A percentile compares a stretch with the other conserved stretches of the same genome.
Conservation (phyloP, 2,888 invertebrate species). For the Callyntrura sp. region DNA sequence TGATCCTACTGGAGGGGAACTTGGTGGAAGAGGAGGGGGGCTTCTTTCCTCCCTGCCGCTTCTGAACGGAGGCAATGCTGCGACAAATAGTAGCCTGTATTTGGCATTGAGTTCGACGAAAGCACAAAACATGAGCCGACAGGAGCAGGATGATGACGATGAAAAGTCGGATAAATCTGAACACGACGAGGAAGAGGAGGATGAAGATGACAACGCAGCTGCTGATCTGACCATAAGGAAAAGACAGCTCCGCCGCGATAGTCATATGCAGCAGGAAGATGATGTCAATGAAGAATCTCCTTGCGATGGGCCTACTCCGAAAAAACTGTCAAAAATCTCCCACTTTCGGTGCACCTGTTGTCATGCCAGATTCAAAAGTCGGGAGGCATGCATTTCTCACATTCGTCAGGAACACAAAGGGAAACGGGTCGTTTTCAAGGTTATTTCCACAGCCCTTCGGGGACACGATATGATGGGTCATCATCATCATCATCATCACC, state of each 20-base stretch:
- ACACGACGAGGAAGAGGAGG: slow-evolving; percentile 55
- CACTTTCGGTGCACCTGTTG: slow-evolving; percentile 82
- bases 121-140: slow-evolving; percentile 31
- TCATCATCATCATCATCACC: not conserved
- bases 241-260: not conserved
- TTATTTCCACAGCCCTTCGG: slow-evolving; percentile 52
- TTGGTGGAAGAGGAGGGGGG: slow-evolving; percentile 11
- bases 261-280: no score
- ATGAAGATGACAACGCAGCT: slow-evolving; percentile 85
- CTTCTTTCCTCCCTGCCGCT: slow-evolving; percentile 72
- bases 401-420: slow-evolving; percentile 78
- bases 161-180: slow-evolving; percentile 57
- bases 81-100: slow-evolving; percentile 74
- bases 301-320: slow-evolving; percentile 16
- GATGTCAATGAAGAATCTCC: slow-evolving; percentile 85
- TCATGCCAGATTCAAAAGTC: slow-evolving; percentile 79
- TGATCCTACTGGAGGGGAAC: slow-evolving; percentile 58
- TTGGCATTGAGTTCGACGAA: slow-evolving; percentile 77
- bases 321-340: slow-evolving; percentile 71
- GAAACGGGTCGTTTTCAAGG: slow-evolving; percentile 71
- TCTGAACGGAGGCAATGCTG: slow-evolving; percentile 75
- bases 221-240: no score
- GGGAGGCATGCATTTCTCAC: slow-evolving; percentile 80
- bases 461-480: slow-evolving; percentile 35
- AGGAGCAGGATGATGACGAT: slow-evolving; percentile 46